phyloP scores from a whole-genome alignment of 2,113 vertebrate species.

The Cynopterus brachyotis region DNA sequence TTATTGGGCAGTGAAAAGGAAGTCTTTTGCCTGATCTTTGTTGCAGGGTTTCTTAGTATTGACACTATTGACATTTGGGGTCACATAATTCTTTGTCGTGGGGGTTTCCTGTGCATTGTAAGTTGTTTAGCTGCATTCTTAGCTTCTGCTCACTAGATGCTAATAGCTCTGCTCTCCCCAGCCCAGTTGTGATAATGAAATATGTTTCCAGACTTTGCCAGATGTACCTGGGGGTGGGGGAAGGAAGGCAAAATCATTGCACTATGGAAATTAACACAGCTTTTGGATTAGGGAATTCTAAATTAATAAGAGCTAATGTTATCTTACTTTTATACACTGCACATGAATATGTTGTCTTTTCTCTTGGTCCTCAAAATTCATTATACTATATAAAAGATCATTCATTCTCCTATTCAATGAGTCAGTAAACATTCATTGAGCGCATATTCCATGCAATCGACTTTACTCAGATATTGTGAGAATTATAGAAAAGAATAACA shows the following conservation, averaged over 20 bases:
- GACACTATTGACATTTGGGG: background rate
- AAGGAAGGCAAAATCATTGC: background rate
- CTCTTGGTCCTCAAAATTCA: background rate
- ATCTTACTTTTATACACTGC: background rate
- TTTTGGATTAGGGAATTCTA: background rate
- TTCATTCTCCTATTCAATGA: background rate
- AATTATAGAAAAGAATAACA: background rate
- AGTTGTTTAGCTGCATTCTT: background rate
- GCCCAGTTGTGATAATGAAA: background rate
- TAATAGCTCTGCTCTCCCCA: background rate
- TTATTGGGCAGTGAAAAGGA: background rate
- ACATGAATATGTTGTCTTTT: background rate
- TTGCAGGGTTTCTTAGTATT: background rate
- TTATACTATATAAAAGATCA: background rate
- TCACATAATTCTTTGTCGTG: background rate
- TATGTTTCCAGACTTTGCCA: background rate
- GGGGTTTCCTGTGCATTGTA: background rate
- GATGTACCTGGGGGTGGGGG: background rate
- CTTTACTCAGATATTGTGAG: background rate
- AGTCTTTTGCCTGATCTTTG: background rate
- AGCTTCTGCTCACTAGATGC: background rate
- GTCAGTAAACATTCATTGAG: background rate
- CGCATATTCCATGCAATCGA: background rate
- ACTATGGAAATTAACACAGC: background rate
- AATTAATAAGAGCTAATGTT: background rate